Evolutionary conservation across 2,797 vertebrate species (phyloP).

Genomic region (Podarcis siculus): DNA sequence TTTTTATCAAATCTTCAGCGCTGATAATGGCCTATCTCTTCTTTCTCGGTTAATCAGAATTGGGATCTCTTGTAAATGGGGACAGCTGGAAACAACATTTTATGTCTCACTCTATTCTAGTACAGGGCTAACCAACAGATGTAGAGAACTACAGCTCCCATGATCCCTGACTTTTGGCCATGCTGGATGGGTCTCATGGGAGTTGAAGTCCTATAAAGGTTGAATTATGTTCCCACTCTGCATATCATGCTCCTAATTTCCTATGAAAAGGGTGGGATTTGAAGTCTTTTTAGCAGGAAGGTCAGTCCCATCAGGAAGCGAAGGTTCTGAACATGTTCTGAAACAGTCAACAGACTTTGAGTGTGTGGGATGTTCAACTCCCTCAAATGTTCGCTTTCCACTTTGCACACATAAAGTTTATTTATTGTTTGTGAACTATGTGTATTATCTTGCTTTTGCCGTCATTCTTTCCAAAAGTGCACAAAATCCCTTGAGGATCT

Average conservation of each 20-base stretch:
- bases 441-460: background rate
- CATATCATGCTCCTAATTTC: background rate
- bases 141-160: too few species aligned
- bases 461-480: background rate
- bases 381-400: background rate
- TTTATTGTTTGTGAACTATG: too few species aligned
- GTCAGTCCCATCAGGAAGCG: background rate
- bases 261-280: background rate
- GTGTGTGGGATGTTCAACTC: background rate
- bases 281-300: background rate
- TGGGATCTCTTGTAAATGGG: background rate
- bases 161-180: too few species aligned
- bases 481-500: background rate
- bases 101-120: constrained; percentile 2
- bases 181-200: too few species aligned
- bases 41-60: background rate
- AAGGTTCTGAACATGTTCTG: background rate
- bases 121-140: background rate
- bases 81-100: background rate
- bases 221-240: background rate
- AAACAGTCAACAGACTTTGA: background rate
- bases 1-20: background rate
- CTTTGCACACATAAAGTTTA: background rate
- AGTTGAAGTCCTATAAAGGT: background rate
- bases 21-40: background rate